Conservation (phyloP, 2,113 vertebrate species). For the Ploceus nigricollis region DNA sequence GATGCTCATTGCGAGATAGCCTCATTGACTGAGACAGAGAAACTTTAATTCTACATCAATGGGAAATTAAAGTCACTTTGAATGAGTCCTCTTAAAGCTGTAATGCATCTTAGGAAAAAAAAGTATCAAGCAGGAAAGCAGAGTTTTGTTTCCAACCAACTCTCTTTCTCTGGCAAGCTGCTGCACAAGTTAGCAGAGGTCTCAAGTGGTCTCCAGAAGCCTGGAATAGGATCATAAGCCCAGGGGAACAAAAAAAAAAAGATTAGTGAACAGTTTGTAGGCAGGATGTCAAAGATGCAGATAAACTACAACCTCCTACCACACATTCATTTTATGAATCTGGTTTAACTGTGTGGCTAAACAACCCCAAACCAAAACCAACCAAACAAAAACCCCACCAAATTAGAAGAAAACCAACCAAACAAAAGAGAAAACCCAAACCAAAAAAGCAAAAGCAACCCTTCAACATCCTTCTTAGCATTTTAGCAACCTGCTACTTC, state of each 20-base stretch:
- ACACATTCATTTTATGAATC: background rate
- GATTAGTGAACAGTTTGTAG: conserved; percentile 35
- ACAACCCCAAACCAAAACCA: background rate
- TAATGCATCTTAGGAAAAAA: background rate
- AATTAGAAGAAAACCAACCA: background rate
- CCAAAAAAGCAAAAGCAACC: background rate
- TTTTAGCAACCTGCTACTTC: background rate
- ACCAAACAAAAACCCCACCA: background rate
- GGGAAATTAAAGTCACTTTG: background rate
- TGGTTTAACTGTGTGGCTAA: background rate
- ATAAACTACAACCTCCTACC: background rate
- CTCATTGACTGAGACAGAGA: background rate
- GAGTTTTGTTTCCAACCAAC: conserved; percentile 30
- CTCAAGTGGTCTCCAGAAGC: conserved; percentile 28
- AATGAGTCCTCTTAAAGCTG: background rate
- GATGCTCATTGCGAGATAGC: background rate
- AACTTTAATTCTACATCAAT: background rate
- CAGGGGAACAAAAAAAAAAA: background rate
- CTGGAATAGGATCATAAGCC: background rate
- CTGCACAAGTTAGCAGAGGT: conserved; percentile 34
- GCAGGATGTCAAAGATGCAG: conserved; percentile 4
- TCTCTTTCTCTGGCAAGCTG: conserved; percentile 37
- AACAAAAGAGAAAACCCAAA: background rate
- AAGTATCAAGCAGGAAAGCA: background rate
- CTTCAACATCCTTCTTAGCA: background rate